A percentile compares a stretch with the other conserved stretches of the same genome.
These are phyloP conservation scores for Camelus dromedarius DNA, from an alignment of 2,113 vertebrate species.

Conservation along the genomic window DNA sequence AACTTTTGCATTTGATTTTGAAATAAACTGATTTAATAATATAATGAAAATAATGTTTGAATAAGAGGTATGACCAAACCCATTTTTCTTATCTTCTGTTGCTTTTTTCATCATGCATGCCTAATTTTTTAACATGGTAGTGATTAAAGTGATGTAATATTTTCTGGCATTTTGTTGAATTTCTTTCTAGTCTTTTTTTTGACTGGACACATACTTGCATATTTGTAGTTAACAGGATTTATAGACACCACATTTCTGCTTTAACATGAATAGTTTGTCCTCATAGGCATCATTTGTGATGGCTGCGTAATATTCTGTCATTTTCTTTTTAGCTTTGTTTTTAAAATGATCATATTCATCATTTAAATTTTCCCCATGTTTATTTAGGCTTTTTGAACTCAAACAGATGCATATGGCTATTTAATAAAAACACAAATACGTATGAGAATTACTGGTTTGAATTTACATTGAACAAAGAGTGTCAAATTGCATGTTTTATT, in stretches of 20 bases:
- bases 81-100: background rate
- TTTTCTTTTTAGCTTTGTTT: conserved; percentile 44
- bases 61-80: background rate
- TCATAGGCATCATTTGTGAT: background rate
- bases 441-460: background rate
- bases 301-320: background rate
- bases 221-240: background rate
- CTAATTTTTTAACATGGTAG: background rate
- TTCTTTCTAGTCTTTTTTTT: background rate
- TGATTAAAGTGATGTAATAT: background rate
- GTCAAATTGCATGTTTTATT: background rate
- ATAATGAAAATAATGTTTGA: background rate
- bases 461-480: background rate
- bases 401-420: background rate
- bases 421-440: background rate
- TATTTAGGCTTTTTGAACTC: conserved; percentile 14
- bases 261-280: conserved; percentile 1
- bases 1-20: background rate
- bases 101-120: background rate
- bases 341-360: background rate
- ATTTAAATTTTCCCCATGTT: background rate
- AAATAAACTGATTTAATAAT: background rate
- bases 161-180: background rate
- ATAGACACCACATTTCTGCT: background rate
- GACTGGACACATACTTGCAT: background rate